A percentile compares a stretch with the other conserved stretches of the same genome.
Conservation (phyloP, 2,113 vertebrate genomes). For the Rhodinocichla rosea region DNA sequence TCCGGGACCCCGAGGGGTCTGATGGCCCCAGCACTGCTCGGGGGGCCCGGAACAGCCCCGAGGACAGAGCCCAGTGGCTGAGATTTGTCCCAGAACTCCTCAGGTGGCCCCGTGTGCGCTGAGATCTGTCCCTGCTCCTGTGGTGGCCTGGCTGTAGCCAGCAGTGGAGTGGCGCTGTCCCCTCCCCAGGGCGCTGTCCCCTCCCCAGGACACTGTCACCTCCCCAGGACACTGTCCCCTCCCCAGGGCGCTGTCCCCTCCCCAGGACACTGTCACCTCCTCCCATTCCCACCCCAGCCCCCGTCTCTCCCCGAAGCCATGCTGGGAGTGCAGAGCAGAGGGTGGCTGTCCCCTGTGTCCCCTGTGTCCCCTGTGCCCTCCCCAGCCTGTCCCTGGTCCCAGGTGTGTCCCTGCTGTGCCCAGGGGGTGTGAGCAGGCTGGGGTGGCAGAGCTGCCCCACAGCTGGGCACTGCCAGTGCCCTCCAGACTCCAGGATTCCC, state of each 20-base stretch:
- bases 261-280: too few species aligned
- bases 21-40: neutral
- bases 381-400: neutral
- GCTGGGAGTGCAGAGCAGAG: neutral
- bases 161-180: neutral
- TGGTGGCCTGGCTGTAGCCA: neutral
- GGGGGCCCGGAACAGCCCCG: neutral
- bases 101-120: neutral
- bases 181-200: neutral
- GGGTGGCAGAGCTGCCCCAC: neutral
- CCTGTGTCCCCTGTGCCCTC: neutral
- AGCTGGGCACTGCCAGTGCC: neutral
- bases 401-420: rapidly evolving
- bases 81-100: neutral
- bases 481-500: neutral
- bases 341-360: neutral
- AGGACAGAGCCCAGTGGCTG: neutral
- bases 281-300: neutral
- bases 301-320: rapidly evolving
- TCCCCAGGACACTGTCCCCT: neutral
- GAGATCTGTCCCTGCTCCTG: too few species aligned
- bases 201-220: too few species aligned
- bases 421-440: neutral
- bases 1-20: neutral
- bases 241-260: neutral